These are phyloP conservation scores for Entomobrya multifasciata DNA, from an alignment of 2,888 invertebrate species.

Conservation along the genomic window DNA sequence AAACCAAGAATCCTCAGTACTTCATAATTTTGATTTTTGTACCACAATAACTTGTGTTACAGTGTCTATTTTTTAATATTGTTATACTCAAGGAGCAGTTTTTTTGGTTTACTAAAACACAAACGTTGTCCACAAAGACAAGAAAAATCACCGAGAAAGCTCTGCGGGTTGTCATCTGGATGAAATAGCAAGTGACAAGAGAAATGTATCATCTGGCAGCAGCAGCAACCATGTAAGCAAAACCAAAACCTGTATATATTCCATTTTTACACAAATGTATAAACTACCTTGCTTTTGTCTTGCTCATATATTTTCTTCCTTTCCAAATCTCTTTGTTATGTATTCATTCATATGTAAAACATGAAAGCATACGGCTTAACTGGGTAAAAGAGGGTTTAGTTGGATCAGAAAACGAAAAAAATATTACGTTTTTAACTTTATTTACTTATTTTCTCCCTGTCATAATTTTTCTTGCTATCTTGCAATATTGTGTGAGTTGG, in stretches of 20 bases:
- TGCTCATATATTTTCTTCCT: too few relatives aligned
- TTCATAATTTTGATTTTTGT: conserved; percentile 37
- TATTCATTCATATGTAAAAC: conserved; percentile 15
- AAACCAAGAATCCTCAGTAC: conserved; percentile 48
- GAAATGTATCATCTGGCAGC: conserved; percentile 63
- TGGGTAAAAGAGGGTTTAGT: background rate
- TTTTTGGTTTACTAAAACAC: background rate
- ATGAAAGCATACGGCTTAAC: background rate
- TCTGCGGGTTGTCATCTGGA: conserved; percentile 66
- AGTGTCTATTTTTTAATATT: conserved; percentile 23
- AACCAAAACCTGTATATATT: conserved; percentile 2
- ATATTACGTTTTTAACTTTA: background rate
- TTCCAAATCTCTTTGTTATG: background rate
- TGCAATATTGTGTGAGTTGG: too few relatives aligned
- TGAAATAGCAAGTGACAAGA: conserved; percentile 64
- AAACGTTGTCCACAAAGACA: background rate
- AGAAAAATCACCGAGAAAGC: background rate
- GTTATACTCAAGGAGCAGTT: too few relatives aligned
- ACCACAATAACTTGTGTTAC: conserved; percentile 18
- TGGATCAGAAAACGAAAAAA: too few relatives aligned
- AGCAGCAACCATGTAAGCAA: conserved; percentile 48
- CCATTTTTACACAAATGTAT: too few relatives aligned
- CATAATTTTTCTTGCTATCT: background rate
- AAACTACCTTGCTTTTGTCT: conserved; percentile 35
- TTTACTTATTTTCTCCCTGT: background rate